Base-by-base conservation (phyloP, 2,797 vertebrate genomes). In the Hephaestus fuliginosus region DNA sequence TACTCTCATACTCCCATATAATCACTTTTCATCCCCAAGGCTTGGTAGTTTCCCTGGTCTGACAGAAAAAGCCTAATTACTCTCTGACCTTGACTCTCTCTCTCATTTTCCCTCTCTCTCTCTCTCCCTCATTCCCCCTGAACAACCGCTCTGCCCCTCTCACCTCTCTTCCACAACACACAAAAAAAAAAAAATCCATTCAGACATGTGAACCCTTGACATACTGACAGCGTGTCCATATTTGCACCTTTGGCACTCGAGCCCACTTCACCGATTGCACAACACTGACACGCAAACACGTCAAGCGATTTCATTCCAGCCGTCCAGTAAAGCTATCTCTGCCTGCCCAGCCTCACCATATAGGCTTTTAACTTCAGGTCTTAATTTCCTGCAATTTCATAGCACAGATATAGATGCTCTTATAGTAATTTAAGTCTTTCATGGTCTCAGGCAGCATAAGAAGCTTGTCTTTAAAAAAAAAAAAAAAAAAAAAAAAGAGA, bases 11-110 rank as follows among this genome's bases (percentile, higher is more conserved):
- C 89, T 87, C 91, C 88, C 88, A 91, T 89, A 93, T 94, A 95
- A 95, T 95, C 93, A 91, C 92, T 94, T 93, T 94, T 91, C 87
- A 91, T 94, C 93, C 94, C 93, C 84, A 89, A 94, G 93, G 94
- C 93, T 89, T 88, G 91, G 91, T 88, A 87, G 82, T 90, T 92
- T 89, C 91, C 91, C 87, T 80, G 84, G 66, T 92, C 86, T 82
- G 89, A 92, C 87, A 91, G 86, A 87, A 92, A 86, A 92, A 83
- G 83, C 89, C 92, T 91, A 94, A 94, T 93, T 94, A 94, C 92
- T 94, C 88, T 82, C 86, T 92, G 94, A 94, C 94, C 93, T 95
- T 94, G 90, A 89, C 88, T 84, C 77, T 12, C 74, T 70, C 73
- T 73, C 69, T 78, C 55, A 39, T 41, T 76, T 52, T 71, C 61